Conservation (phyloP, 2,888 invertebrate species). For the Lasius fuliginosus region DNA sequence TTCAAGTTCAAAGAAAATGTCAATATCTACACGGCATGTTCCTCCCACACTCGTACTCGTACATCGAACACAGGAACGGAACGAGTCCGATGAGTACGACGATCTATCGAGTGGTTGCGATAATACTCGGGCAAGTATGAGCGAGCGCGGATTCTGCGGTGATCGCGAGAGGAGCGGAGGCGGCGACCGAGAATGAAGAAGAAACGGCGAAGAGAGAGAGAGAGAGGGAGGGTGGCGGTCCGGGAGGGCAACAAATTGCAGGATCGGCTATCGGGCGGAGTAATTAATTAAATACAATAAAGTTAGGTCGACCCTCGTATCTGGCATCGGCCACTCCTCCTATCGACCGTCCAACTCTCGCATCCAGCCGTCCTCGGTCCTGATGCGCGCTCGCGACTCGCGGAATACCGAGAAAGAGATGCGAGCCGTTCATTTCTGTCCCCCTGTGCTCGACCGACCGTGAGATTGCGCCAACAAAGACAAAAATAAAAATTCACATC, state of each 20-base stretch:
- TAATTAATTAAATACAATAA: slow-evolving; percentile 84
- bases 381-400: slow-evolving; percentile 70
- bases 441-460: slow-evolving; percentile 44
- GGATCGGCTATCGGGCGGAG: slow-evolving; percentile 81
- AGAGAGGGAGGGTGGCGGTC: slow-evolving; percentile 54
- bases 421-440: slow-evolving; percentile 63
- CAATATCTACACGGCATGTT: slow-evolving; percentile 24
- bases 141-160: slow-evolving; percentile 52
- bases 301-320: slow-evolving; percentile 82
- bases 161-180: slow-evolving; percentile 68
- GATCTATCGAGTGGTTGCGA: slow-evolving; percentile 37
- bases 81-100: slow-evolving; percentile 12
- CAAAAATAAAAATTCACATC: slow-evolving; percentile 13
- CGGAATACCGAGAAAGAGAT: slow-evolving; percentile 68
- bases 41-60: slow-evolving; percentile 19
- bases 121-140: slow-evolving; percentile 32
- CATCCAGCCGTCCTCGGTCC: slow-evolving; percentile 68
- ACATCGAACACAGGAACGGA: slow-evolving; percentile 27
- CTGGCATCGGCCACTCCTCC: slow-evolving; percentile 83
- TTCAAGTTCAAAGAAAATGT: slow-evolving; percentile 55
- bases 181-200: slow-evolving; percentile 65
- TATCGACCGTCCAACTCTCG: slow-evolving; percentile 70
- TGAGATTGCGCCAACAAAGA: slow-evolving; percentile 55
- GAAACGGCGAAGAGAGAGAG: slow-evolving; percentile 56
- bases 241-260: slow-evolving; percentile 80